These are phyloP conservation scores for Pygocentrus nattereri DNA, from an alignment of 2,797 vertebrate species.

Conservation along the genomic window DNA sequence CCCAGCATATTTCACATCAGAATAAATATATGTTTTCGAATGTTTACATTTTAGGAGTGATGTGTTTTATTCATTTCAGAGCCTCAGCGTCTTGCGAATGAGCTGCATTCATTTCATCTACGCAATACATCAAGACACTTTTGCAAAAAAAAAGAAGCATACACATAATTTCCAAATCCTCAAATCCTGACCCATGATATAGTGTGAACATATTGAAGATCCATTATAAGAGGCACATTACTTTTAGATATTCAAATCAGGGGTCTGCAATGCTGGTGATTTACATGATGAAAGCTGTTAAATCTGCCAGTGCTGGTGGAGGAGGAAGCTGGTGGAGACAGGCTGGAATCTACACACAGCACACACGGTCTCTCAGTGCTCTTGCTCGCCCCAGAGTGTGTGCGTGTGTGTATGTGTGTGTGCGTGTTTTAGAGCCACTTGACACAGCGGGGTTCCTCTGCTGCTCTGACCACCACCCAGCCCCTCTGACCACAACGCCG, in stretches of 20 bases:
- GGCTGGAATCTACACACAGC: conserved; percentile 37
- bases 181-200: conserved; percentile 30
- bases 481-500: conserved; percentile 48
- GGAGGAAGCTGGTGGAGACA: conserved; percentile 49
- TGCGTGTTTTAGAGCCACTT: conserved; percentile 39
- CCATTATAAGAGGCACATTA: conserved; percentile 51
- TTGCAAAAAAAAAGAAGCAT: neutral
- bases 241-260: conserved; percentile 62
- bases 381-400: conserved; percentile 22
- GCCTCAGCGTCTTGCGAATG: conserved; percentile 39
- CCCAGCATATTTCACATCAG: conserved; percentile 61
- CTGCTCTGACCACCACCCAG: conserved; percentile 52
- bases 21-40: conserved; percentile 57
- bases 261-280: conserved; percentile 51
- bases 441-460: conserved; percentile 23
- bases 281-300: conserved; percentile 57
- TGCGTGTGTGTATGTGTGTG: neutral
- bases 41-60: conserved; percentile 51
- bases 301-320: conserved; percentile 59
- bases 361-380: conserved; percentile 30
- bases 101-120: conserved; percentile 53
- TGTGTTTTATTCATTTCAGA: conserved; percentile 54
- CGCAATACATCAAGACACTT: conserved; percentile 54
- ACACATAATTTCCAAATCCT: conserved; percentile 44
- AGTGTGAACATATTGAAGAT: conserved; percentile 57